Evolutionary conservation across 2,797 vertebrate genomes (phyloP).

Genomic region (Pseudomugil gertrudae): DNA sequence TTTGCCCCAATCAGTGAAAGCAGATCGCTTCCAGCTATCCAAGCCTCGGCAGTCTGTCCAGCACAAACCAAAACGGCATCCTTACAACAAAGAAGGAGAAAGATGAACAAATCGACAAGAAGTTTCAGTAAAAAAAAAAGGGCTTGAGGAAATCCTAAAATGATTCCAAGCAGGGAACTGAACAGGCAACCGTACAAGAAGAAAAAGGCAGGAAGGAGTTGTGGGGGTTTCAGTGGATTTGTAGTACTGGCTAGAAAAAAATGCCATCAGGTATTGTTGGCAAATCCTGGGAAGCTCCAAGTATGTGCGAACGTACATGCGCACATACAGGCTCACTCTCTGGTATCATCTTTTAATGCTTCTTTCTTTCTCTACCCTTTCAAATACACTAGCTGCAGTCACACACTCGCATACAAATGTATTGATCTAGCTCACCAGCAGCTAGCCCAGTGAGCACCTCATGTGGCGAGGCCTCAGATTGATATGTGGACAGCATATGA

Average conservation of each 20-base stretch:
- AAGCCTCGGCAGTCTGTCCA: constrained; percentile 63
- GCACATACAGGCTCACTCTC: constrained; percentile 4
- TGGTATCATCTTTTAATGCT: constrained; percentile 10
- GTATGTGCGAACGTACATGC: constrained; percentile 21
- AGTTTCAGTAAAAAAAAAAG: constrained; percentile 52
- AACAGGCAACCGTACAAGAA: background rate
- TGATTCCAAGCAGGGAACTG: constrained; percentile 22
- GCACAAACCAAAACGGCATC: constrained; percentile 58
- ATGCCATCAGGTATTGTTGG: constrained; percentile 58
- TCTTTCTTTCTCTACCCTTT: background rate
- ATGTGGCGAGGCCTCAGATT: constrained; percentile 64
- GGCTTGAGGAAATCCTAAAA: constrained; percentile 24
- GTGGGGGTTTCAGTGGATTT: constrained; percentile 41
- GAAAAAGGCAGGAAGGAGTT: constrained; percentile 15
- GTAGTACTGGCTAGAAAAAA: constrained; percentile 49
- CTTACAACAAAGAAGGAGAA: constrained; percentile 36
- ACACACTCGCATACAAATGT: constrained; percentile 2
- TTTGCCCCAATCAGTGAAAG: constrained; percentile 62
- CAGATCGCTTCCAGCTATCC: constrained; percentile 61
- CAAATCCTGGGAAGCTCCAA: constrained; percentile 50
- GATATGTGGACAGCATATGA: constrained; percentile 75
- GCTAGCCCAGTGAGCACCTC: constrained; percentile 58
- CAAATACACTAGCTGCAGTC: background rate
- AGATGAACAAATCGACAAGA: constrained; percentile 40
- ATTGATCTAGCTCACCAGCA: constrained; percentile 67